These are phyloP conservation scores for Tortrix viridana DNA, from an alignment of 2,888 invertebrate genomes.

Conservation along the genomic window DNA sequence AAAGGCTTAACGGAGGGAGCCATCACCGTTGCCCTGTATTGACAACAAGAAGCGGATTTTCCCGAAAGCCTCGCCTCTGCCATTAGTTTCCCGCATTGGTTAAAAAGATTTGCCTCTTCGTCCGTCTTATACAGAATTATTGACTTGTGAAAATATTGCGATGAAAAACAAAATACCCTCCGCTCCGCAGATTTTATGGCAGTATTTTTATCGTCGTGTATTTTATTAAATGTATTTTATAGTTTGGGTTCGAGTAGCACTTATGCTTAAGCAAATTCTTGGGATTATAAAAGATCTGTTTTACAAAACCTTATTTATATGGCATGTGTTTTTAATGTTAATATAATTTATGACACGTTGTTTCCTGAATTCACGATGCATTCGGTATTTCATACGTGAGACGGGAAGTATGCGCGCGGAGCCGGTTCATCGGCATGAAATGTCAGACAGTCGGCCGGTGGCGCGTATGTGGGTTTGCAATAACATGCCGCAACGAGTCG, in stretches of 20 bases:
- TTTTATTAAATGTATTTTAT: conserved; percentile 3
- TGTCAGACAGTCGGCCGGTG: conserved; percentile 76
- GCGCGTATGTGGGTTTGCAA: conserved; percentile 82
- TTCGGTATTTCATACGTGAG: conserved; percentile 64
- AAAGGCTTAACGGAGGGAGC: conserved; percentile 81
- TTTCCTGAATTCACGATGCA: conserved; percentile 39
- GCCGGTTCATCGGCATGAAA: conserved; percentile 80
- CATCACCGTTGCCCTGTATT: conserved; percentile 81
- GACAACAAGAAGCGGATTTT: conserved; percentile 84
- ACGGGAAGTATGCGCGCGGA: conserved; percentile 68
- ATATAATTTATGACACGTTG: background rate
- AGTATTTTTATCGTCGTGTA: conserved; percentile 24
- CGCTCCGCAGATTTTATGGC: conserved; percentile 36
- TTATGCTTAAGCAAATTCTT: too few relatives aligned
- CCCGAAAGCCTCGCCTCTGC: conserved; percentile 81
- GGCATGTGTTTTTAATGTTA: background rate
- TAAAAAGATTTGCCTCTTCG: conserved; percentile 81
- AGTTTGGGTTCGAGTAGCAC: too few relatives aligned
- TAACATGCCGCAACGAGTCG: conserved; percentile 82
- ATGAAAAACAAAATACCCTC: conserved; percentile 57
- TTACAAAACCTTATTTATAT: too few relatives aligned
- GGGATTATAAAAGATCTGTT: too few relatives aligned
- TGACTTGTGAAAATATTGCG: conserved; percentile 71
- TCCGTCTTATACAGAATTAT: conserved; percentile 77
- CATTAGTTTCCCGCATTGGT: conserved; percentile 83